phyloP scores from a whole-genome alignment of 2,113 vertebrate genomes.

The Balaenoptera acutorostrata region DNA sequence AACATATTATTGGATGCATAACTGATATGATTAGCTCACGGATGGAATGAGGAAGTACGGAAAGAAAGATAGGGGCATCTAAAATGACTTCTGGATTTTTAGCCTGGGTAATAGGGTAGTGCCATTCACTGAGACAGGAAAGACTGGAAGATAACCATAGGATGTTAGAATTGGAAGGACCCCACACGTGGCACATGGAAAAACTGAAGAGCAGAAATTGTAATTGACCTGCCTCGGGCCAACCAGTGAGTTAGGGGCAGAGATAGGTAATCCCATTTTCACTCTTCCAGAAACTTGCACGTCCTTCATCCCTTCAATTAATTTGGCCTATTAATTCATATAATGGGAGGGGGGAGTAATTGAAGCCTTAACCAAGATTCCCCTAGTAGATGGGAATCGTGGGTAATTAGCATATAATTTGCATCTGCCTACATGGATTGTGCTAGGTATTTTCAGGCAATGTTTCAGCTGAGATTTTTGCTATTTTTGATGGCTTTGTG shows the following conservation, averaged over 20 bases:
- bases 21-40: not conserved
- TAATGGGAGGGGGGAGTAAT: not conserved
- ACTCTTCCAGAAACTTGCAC: not conserved
- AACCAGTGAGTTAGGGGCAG: not conserved
- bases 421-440: not conserved
- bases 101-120: not conserved
- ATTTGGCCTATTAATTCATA: not conserved
- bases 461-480: constrained; percentile 12
- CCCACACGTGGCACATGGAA: not conserved
- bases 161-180: not conserved
- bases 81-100: not conserved
- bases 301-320: not conserved
- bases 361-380: not conserved
- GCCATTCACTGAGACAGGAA: not conserved
- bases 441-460: not conserved
- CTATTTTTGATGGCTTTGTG: constrained; percentile 18
- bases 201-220: constrained; percentile 14
- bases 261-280: not conserved
- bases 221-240: not conserved
- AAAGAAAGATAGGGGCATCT: not conserved
- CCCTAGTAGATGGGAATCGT: not conserved
- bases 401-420: not conserved
- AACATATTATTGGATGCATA: not conserved
- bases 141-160: not conserved
- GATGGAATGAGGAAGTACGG: not conserved